Evolutionary conservation across 2,888 invertebrate species (phyloP).

Genomic region (Melipona beecheii): DNA sequence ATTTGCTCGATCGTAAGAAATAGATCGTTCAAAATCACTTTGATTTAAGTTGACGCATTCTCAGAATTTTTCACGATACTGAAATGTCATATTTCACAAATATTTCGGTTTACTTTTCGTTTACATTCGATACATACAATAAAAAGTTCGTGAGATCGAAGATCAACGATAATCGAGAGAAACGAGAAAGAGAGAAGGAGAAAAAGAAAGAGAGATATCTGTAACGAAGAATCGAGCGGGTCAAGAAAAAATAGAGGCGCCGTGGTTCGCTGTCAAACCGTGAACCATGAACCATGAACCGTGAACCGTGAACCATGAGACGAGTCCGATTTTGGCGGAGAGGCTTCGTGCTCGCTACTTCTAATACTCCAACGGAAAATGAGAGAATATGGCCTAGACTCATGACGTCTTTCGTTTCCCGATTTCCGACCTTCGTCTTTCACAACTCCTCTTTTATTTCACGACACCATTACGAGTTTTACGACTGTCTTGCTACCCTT

Average conservation of each 20-base stretch:
- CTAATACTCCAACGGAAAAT: not conserved
- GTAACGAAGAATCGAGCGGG: not conserved
- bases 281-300: not conserved
- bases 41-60: too few species aligned
- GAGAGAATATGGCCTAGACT: not conserved
- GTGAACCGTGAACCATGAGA: not conserved
- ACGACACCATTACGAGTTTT: conserved; percentile 37
- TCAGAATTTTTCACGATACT: not conserved
- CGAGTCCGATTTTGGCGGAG: not conserved
- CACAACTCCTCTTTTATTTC: conserved; percentile 43
- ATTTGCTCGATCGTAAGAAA: not conserved
- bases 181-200: not conserved
- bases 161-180: not conserved
- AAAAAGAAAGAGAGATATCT: not conserved
- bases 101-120: not conserved
- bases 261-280: conserved; percentile 5
- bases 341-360: conserved; percentile 17
- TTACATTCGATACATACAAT: too few species aligned
- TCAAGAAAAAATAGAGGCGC: not conserved
- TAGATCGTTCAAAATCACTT: not conserved
- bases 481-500: conserved; percentile 43
- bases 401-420: conserved; percentile 3
- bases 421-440: conserved; percentile 6
- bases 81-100: not conserved
- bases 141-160: not conserved